These are phyloP conservation scores for Pristiophorus japonicus DNA, from an alignment of 2,113 vertebrate genomes.

Conservation along the genomic window DNA sequence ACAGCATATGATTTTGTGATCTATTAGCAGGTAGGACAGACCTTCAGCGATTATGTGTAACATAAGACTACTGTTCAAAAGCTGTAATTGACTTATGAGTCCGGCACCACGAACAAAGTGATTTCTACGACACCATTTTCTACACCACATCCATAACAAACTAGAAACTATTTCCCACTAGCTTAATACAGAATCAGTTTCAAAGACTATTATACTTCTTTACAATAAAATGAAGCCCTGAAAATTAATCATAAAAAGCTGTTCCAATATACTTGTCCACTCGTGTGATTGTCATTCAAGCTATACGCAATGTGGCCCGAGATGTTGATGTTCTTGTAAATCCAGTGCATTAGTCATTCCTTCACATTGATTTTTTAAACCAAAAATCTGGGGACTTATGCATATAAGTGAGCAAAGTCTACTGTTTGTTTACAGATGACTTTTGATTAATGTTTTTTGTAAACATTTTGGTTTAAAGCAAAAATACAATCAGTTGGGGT, in stretches of 20 bases:
- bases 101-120: slow-evolving; percentile 44
- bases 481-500: not conserved
- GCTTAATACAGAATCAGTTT: not conserved
- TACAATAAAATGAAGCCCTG: too few relatives aligned
- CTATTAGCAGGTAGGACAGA: slow-evolving; percentile 10
- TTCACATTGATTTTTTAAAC: not conserved
- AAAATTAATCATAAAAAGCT: too few relatives aligned
- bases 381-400: not conserved
- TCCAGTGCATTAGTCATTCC: not conserved
- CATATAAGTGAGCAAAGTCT: not conserved
- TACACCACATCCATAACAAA: not conserved
- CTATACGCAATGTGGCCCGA: not conserved
- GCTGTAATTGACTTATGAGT: slow-evolving; percentile 26
- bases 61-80: slow-evolving; percentile 27
- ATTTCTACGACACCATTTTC: not conserved
- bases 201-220: not conserved
- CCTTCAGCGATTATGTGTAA: not conserved
- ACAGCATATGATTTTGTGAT: not conserved
- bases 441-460: not conserved
- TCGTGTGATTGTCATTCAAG: too few relatives aligned
- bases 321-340: not conserved
- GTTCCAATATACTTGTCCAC: too few relatives aligned
- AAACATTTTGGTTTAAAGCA: not conserved
- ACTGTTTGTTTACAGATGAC: too few relatives aligned
- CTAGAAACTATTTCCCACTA: not conserved